Conservation (phyloP, 1,140 invertebrate species). For the Macrobrachium rosenbergii region DNA sequence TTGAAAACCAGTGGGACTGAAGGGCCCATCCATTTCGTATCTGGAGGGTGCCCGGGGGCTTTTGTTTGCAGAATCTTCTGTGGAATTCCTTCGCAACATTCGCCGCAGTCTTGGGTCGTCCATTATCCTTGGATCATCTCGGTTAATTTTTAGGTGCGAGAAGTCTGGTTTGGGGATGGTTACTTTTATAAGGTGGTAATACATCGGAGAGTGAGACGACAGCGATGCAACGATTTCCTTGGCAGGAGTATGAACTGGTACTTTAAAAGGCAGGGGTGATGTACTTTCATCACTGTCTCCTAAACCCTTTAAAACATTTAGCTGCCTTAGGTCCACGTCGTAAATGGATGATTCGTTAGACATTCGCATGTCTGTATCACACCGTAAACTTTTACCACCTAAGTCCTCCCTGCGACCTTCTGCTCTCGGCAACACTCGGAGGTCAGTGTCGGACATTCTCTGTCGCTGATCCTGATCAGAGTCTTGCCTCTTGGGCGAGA, state of each 20-base stretch:
- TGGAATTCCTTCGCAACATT: slow-evolving; percentile 57
- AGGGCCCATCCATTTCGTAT: slow-evolving; percentile 49
- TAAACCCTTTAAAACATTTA: slow-evolving; percentile 62
- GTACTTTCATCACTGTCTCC: slow-evolving; percentile 68
- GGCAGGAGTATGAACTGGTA: slow-evolving; percentile 83
- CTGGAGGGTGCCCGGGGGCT: slow-evolving; percentile 50
- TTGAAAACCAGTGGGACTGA: slow-evolving; percentile 25
- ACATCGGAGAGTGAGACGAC: slow-evolving; percentile 80
- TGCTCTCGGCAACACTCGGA: slow-evolving; percentile 54
- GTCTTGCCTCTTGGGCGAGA: slow-evolving; percentile 8
- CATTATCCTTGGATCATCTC: slow-evolving; percentile 78
- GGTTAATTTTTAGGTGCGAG: slow-evolving; percentile 79
- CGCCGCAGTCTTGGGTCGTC: slow-evolving; percentile 57
- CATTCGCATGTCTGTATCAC: slow-evolving; percentile 54
- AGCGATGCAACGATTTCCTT: slow-evolving; percentile 87
- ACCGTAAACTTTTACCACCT: slow-evolving; percentile 14
- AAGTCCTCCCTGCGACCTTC: slow-evolving; percentile 26
- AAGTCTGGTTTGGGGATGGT: slow-evolving; percentile 82
- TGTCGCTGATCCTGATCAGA: slow-evolving; percentile 38
- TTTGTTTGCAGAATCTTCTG: slow-evolving; percentile 39
- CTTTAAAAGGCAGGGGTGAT: slow-evolving; percentile 81
- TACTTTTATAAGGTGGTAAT: slow-evolving; percentile 78
- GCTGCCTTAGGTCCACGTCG: slow-evolving; percentile 80
- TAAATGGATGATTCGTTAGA: slow-evolving; percentile 69
- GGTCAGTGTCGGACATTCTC: slow-evolving; percentile 62